phyloP scores from a whole-genome alignment of 2,888 invertebrate genomes.

The Calephelis perditalis region DNA sequence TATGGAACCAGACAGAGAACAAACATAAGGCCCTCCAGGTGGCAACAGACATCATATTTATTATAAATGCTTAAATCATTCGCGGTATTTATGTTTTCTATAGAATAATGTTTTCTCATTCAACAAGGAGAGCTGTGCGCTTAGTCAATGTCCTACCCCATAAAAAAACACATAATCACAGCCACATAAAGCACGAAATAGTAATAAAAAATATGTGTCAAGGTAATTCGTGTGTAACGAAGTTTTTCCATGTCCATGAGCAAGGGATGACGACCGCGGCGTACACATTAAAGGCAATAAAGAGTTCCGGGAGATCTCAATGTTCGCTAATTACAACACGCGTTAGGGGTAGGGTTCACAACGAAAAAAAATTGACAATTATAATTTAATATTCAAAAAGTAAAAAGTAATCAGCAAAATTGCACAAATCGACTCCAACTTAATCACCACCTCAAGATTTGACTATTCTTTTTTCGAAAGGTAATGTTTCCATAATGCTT shows the following conservation, averaged over 20 bases:
- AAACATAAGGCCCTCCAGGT: too few relatives aligned
- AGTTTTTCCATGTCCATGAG: slow-evolving; percentile 29
- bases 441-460: too few relatives aligned
- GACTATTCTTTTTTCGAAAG: too few relatives aligned
- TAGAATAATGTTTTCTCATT: not conserved
- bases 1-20: too few relatives aligned
- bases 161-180: not conserved
- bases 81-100: too few relatives aligned
- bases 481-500: too few relatives aligned
- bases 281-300: slow-evolving; percentile 52
- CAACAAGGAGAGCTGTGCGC: not conserved
- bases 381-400: too few relatives aligned
- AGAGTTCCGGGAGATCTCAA: slow-evolving; percentile 49
- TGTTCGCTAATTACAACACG: slow-evolving; percentile 53
- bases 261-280: slow-evolving; percentile 23
- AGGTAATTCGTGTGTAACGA: slow-evolving; percentile 17
- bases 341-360: slow-evolving; percentile 40
- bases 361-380: not conserved
- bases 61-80: too few relatives aligned
- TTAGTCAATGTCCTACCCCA: not conserved
- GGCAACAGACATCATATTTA: too few relatives aligned
- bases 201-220: slow-evolving; percentile 3
- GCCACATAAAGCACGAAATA: not conserved
- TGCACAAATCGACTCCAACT: too few relatives aligned
- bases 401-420: too few relatives aligned